phyloP scores from a whole-genome alignment of 35 echinoderm and acorn worm species.

The Diadema setosum region DNA sequence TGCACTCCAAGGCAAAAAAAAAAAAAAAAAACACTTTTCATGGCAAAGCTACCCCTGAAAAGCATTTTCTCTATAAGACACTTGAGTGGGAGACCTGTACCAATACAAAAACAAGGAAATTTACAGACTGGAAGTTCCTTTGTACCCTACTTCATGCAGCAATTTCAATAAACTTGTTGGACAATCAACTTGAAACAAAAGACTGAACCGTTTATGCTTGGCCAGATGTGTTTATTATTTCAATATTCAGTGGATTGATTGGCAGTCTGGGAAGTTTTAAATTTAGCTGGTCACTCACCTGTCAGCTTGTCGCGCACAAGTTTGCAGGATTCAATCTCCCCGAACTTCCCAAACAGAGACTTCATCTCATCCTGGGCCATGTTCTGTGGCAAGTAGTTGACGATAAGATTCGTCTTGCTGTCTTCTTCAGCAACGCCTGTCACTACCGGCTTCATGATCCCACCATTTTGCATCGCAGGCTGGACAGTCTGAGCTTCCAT shows the following conservation, averaged over 20 bases:
- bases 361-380: slow-evolving; percentile 95
- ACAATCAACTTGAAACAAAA: not conserved
- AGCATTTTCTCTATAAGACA: no score
- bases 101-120: not conserved
- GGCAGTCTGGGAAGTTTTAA: not conserved
- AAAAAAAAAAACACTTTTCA: no score
- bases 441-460: slow-evolving; percentile 35
- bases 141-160: not conserved
- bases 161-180: no score
- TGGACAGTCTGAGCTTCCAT: slow-evolving; percentile 24
- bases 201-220: not conserved
- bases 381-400: slow-evolving; percentile 96
- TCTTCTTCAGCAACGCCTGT: slow-evolving; percentile 48
- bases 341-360: slow-evolving; percentile 90
- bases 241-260: not conserved
- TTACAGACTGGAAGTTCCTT: not conserved
- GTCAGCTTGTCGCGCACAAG: slow-evolving; percentile 91
- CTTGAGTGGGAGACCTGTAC: not conserved
- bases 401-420: slow-evolving; percentile 92
- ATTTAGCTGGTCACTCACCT: slow-evolving; percentile 29
- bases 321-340: slow-evolving; percentile 97
- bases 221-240: not conserved
- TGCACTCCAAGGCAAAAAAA: no score
- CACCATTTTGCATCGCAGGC: slow-evolving; percentile 37
- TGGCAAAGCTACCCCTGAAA: no score